Percentiles rank a stretch among this genome's conserved stretches.
phyloP scores from a whole-genome alignment of 2,113 vertebrate genomes.

The Lepisosteus osseus region DNA sequence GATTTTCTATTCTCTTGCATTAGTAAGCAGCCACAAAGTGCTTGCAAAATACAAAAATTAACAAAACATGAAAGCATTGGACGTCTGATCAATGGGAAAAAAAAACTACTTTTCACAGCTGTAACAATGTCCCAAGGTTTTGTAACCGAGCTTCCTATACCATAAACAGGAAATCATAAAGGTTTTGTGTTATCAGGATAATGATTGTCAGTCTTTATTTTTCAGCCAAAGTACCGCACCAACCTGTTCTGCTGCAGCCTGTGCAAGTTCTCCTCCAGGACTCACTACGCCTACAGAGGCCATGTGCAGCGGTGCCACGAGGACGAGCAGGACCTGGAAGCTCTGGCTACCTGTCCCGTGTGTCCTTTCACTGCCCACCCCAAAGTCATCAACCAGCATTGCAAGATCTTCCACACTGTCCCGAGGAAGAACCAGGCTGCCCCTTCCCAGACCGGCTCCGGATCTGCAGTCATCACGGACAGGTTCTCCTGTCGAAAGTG shows the following conservation, averaged over 20 bases:
- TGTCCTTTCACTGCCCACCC: constrained; percentile 72
- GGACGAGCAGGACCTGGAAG: constrained; percentile 73
- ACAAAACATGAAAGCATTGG: too few relatives aligned
- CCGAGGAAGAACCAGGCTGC: constrained; percentile 57
- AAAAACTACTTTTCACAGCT: too few relatives aligned
- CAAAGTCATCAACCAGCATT: constrained; percentile 69
- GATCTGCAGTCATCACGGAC: constrained; percentile 59
- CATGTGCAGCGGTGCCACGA: constrained; percentile 77
- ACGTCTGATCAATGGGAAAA: too few relatives aligned
- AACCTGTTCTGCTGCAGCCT: constrained; percentile 79
- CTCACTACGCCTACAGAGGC: constrained; percentile 70
- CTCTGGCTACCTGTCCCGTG: constrained; percentile 73
- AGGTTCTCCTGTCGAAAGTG: constrained; percentile 76
- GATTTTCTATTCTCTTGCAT: too few relatives aligned
- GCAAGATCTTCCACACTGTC: constrained; percentile 72
- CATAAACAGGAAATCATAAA: too few relatives aligned
- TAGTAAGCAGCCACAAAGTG: too few relatives aligned
- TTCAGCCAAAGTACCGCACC: constrained; percentile 75
- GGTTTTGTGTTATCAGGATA: too few relatives aligned
- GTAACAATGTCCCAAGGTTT: too few relatives aligned
- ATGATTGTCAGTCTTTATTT: constrained; percentile 16
- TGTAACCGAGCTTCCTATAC: too few relatives aligned
- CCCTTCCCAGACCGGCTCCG: constrained; percentile 49
- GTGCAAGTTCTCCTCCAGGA: constrained; percentile 77
- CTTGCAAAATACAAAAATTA: too few relatives aligned